Evolutionary conservation across 2,113 vertebrate species (phyloP), one percentile per base, ranked within the genome.

Genomic region (Thamnophis sirtalis): DNA sequence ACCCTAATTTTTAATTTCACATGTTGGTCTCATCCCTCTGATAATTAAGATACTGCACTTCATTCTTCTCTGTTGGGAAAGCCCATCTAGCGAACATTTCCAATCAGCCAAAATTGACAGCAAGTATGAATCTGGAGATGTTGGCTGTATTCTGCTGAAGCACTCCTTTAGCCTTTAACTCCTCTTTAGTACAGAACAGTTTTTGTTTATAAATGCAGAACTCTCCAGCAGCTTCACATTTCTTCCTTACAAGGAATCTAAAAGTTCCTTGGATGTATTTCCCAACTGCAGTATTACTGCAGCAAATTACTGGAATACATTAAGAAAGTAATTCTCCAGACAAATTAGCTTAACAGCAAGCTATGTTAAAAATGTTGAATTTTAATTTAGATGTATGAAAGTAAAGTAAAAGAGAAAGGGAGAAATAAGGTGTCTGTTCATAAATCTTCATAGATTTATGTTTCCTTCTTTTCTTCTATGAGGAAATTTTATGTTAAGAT

Each of bases 231-330:
- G 86, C 51, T 90, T 3, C n/a, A 89, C 91, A 90, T 94, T 84
- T 90, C 93, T 93, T 85, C 95, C 93, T 95, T 95, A 93, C 54
- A 96, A 94, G 94, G 92, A 94, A 95, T 94, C 11, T 13, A 49
- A 48, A 88, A 33, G 9, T 19, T 90, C 24, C 84, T 93, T 89
- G 92, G 9, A 80, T 0, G 0, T 33, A 88, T 84, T 92, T 94
- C 58, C 28, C 92, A 95, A 92, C 15, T 60, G 43, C 38, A 91
- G 7, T 68, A 48, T 90, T 33, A 91, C 4, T 0, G 0, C 10
- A 26, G 93, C 11, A 86, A 85, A 90, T 38, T 86, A 28, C 88
- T 95, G 33, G 22, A 24, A 91, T 58, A 1, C 8, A 49, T 4
- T 68, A 92, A 13, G 4, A 50, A 92, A 93, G 11, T 6, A 22